These are phyloP conservation scores for Meandrina meandrites DNA, from an alignment of 92 coral and sea anemone species.

Conservation along the genomic window DNA sequence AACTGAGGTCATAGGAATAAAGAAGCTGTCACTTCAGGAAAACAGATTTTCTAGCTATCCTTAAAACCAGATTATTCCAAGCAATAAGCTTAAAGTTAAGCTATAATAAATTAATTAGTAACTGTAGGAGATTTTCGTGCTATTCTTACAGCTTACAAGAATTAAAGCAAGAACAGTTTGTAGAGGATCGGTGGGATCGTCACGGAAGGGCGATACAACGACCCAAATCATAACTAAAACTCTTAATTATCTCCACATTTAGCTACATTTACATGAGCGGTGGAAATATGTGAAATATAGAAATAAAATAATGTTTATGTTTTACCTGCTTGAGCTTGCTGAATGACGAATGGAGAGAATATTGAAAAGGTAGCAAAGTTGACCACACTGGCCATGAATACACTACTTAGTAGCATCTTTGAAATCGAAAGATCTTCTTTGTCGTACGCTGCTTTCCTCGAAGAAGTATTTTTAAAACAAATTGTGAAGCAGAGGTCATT, in stretches of 20 bases:
- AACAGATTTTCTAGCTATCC: background rate
- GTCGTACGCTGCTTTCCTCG: background rate
- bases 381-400: slow-evolving; percentile 20
- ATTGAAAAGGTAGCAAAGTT: background rate
- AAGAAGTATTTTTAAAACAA: background rate
- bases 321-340: background rate
- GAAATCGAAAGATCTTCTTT: background rate
- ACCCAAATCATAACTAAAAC: background rate
- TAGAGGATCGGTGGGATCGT: background rate
- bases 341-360: background rate
- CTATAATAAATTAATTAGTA: background rate
- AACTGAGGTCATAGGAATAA: background rate
- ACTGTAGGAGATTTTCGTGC: background rate
- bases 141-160: background rate
- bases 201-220: background rate
- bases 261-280: background rate
- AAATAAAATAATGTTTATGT: background rate
- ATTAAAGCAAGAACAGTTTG: background rate
- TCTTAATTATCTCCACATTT: background rate
- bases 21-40: background rate
- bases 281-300: background rate
- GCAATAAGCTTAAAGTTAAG: background rate
- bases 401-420: background rate
- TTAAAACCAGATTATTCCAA: background rate
- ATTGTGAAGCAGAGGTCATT: background rate